Percentiles rank a stretch among this genome's conserved stretches.
These are phyloP conservation scores for Poeciliopsis occidentalis DNA, from an alignment of 2,113 vertebrate species.

Conservation along the genomic window DNA sequence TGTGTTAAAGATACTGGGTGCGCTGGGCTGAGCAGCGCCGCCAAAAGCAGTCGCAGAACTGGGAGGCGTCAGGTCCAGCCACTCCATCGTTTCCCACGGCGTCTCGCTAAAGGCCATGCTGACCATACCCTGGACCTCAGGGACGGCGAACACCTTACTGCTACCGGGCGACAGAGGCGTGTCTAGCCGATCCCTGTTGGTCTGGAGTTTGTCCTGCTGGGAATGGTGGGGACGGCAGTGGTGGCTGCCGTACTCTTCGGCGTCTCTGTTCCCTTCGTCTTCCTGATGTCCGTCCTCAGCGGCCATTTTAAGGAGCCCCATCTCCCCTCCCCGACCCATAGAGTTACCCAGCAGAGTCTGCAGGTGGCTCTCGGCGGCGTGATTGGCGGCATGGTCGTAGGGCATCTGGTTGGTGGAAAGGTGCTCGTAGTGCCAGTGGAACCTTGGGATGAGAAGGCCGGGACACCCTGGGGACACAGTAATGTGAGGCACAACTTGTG, in stretches of 20 bases:
- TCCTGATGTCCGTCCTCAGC: constrained; percentile 84
- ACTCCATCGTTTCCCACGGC: constrained; percentile 97
- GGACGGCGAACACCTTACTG: constrained; percentile 83
- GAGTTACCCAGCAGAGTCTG: constrained; percentile 90
- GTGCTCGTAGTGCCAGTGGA: constrained; percentile 84
- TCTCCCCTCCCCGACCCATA: constrained; percentile 82
- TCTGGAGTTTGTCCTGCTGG: constrained; percentile 85
- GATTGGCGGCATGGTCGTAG: constrained; percentile 82
- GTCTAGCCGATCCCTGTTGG: constrained; percentile 88
- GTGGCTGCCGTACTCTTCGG: constrained; percentile 84
- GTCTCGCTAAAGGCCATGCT: constrained; percentile 92
- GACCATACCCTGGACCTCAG: constrained; percentile 85
- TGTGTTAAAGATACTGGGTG: constrained; percentile 93
- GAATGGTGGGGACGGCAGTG: constrained; percentile 85
- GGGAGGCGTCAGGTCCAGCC: constrained; percentile 93
- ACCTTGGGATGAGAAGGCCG: constrained; percentile 77
- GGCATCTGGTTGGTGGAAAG: constrained; percentile 77
- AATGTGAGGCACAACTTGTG: constrained; percentile 90
- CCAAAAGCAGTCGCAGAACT: constrained; percentile 87
- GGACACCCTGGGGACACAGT: constrained; percentile 85
- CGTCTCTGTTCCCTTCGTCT: constrained; percentile 81
- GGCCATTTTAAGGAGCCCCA: constrained; percentile 85
- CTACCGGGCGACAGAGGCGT: constrained; percentile 86
- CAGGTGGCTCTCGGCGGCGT: constrained; percentile 81
- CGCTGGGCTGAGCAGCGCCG: constrained; percentile 79